Evolutionary conservation across 2,797 vertebrate genomes (phyloP), one percentile per base, ranked within the genome.

Genomic region (Emys orbicularis): DNA sequence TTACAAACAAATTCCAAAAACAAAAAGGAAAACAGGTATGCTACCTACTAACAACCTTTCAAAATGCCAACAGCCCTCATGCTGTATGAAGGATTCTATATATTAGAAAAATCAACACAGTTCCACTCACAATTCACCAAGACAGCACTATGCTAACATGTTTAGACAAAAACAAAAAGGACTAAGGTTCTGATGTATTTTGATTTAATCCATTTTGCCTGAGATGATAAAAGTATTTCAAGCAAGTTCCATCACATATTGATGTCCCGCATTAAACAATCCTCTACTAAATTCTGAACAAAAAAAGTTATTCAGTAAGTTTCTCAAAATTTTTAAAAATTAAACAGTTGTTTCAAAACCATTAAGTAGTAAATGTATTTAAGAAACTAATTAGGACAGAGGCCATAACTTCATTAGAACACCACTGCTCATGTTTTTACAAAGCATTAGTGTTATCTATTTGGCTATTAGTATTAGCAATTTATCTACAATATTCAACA

Each of bases 401-500:
- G 99, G 99, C 98, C 99, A 97, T 98, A 97, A 97, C 97, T 98
- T 98, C 98, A 99, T 99, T 98, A 99, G 98, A 98, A 98, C 98
- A 98, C 98, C 98, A 98, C 98, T 98, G 98, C 98, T 98, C 98
- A 98, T 98, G 98, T 99, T 99, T 99, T 99, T 98, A 98, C 98
- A 98, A 99, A 99, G 99, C 99, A 99, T 99, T 99, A 99, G 99
- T 99, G 99, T 99, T 99, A 99, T 98, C 99, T 99, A 99, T 99
- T 99, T 99, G 99, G 99, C 99, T 99, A 99, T 99, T 99, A 99
- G 98, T 99, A 99, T 98, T 99, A 98, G 98, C 99, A 99, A 99
- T 99, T 98, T 99, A 99, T 99, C 99, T 99, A 99, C 99, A 99
- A 99, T 99, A 99, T 99, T 99, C 99, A 99, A 99, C 99, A 99